Evolutionary conservation across 2,797 vertebrate genomes (phyloP).

Genomic region (Rhinichthys osculus): DNA sequence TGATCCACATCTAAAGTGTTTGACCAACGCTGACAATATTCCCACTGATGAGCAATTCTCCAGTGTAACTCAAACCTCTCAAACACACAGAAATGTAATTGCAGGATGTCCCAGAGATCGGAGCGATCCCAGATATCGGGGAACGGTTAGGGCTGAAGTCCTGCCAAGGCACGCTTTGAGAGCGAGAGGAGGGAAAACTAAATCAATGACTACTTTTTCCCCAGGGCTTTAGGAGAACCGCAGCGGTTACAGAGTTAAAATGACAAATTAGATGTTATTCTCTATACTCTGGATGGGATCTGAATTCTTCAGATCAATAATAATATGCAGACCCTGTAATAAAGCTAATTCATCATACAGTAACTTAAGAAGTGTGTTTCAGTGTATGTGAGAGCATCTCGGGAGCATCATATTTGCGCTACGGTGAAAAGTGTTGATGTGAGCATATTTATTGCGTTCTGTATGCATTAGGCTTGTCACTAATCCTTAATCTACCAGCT

Average conservation of each 20-base stretch:
- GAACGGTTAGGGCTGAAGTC: conserved; percentile 9
- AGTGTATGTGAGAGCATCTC: not conserved
- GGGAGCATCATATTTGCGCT: not conserved
- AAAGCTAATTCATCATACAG: not conserved
- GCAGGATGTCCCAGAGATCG: not conserved
- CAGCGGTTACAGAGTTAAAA: not conserved
- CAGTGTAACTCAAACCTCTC: conserved; percentile 19
- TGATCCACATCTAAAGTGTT: conserved; percentile 31
- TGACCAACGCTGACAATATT: conserved; percentile 30
- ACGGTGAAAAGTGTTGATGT: not conserved
- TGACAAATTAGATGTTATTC: not conserved
- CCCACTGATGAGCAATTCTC: conserved; percentile 27
- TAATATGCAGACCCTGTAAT: no score
- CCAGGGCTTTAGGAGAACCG: not conserved
- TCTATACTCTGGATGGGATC: not conserved
- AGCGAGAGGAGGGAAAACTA: not conserved
- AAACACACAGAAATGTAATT: conserved; percentile 25
- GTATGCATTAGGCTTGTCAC: not conserved
- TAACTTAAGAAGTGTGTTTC: not conserved
- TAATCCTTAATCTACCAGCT: not conserved
- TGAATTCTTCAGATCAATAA: not conserved
- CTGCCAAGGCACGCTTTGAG: conserved; percentile 9
- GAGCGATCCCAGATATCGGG: conserved; percentile 3
- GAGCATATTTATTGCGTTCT: not conserved
- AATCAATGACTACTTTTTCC: not conserved